These are phyloP conservation scores for Tubiluchus corallicola DNA, from an alignment of 2,888 invertebrate genomes.

Conservation along the genomic window DNA sequence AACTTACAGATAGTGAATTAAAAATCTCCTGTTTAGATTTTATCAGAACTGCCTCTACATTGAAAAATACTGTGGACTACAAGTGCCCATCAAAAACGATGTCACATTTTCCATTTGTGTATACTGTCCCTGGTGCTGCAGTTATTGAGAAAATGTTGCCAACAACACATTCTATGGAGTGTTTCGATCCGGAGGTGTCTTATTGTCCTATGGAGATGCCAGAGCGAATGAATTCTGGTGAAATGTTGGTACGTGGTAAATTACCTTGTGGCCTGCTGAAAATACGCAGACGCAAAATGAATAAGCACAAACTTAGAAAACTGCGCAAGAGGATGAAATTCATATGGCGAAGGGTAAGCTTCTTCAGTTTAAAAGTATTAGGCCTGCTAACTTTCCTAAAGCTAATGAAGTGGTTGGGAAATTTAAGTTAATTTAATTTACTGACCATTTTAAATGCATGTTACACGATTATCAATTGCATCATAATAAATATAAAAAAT, in stretches of 20 bases:
- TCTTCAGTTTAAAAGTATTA: too few relatives aligned
- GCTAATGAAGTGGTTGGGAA: too few relatives aligned
- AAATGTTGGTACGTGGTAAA: not conserved
- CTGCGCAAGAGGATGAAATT: constrained; percentile 56
- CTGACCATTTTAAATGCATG: not conserved
- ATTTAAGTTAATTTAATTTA: not conserved
- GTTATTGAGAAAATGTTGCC: not conserved
- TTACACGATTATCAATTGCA: too few relatives aligned
- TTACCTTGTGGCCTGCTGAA: constrained; percentile 37
- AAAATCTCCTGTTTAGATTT: too few relatives aligned
- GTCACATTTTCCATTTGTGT: not conserved
- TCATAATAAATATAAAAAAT: too few relatives aligned
- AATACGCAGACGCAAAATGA: constrained; percentile 54
- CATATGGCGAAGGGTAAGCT: constrained; percentile 45
- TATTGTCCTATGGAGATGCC: not conserved
- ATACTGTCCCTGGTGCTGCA: not conserved
- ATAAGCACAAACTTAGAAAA: constrained; percentile 62
- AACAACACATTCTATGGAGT: not conserved
- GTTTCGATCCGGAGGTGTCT: not conserved
- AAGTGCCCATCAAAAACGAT: not conserved
- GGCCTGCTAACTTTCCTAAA: too few relatives aligned
- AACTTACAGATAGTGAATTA: too few relatives aligned
- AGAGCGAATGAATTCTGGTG: not conserved
- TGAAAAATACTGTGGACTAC: too few relatives aligned
- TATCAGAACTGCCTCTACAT: too few relatives aligned